A percentile compares a stretch with the other conserved stretches of the same genome.
Evolutionary conservation across 2,113 vertebrate species (phyloP).

Genomic region (Anarhynchus alexandrinus): DNA sequence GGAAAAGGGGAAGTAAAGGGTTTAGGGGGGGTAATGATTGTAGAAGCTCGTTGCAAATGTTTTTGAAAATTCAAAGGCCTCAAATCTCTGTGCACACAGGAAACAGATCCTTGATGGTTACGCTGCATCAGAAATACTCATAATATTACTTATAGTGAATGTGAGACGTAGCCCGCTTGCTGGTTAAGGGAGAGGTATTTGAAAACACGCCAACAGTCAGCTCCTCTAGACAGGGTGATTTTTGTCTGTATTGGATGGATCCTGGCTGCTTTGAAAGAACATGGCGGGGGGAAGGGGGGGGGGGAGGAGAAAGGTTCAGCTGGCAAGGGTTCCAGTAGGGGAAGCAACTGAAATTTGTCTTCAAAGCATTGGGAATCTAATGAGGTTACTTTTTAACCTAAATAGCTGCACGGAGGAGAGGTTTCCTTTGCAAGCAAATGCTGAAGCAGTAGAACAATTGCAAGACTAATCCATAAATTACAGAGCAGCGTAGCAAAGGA

Average conservation of each 20-base stretch:
- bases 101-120: not conserved
- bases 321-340: conserved; percentile 61
- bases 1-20: conserved; percentile 58
- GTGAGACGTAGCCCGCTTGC: conserved; percentile 15
- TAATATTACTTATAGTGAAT: not conserved
- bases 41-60: conserved; percentile 7
- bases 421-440: conserved; percentile 63
- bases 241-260: conserved; percentile 60
- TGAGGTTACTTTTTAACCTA: conserved; percentile 68
- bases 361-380: conserved; percentile 59
- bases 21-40: conserved; percentile 24
- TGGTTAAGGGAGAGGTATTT: conserved; percentile 62
- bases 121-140: conserved; percentile 28
- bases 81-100: not conserved
- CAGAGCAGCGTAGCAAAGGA: conserved; percentile 10
- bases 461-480: conserved; percentile 65
- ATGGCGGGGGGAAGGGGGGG: not conserved
- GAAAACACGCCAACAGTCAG: conserved; percentile 58
- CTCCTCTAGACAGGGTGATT: conserved; percentile 63
- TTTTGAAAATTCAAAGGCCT: conserved; percentile 26
- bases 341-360: conserved; percentile 64
- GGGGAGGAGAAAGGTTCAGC: conserved; percentile 57
- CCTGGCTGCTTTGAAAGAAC: conserved; percentile 60
- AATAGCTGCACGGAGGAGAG: conserved; percentile 43
- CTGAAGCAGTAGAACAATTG: conserved; percentile 40